These are phyloP conservation scores for Rhombomys opimus DNA, from an alignment of 2,113 vertebrate genomes.

Conservation along the genomic window DNA sequence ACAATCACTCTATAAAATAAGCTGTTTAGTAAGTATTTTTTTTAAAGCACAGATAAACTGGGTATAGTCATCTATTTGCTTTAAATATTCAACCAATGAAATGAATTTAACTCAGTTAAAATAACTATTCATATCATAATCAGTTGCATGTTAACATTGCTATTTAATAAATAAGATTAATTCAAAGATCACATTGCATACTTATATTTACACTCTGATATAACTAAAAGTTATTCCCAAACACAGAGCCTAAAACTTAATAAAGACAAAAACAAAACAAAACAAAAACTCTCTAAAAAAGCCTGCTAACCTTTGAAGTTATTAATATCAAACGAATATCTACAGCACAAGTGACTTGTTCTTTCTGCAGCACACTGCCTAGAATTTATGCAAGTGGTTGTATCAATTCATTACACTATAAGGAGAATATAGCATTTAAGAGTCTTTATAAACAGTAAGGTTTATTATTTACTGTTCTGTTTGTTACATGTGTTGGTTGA, in stretches of 20 bases:
- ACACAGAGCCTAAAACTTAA: slow-evolving; percentile 45
- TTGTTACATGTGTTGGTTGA: slow-evolving; percentile 36
- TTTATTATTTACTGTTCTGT: slow-evolving; percentile 26
- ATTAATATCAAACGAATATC: background rate
- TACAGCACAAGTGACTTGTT: background rate
- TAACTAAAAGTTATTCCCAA: slow-evolving; percentile 44
- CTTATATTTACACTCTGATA: slow-evolving; percentile 54
- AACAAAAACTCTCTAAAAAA: slow-evolving; percentile 21
- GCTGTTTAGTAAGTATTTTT: slow-evolving; percentile 60
- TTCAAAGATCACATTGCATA: slow-evolving; percentile 54
- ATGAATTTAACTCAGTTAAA: slow-evolving; percentile 57
- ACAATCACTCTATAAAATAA: slow-evolving; percentile 48
- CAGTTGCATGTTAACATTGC: slow-evolving; percentile 66
- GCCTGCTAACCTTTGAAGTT: background rate
- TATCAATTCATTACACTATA: slow-evolving; percentile 32
- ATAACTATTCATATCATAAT: slow-evolving; percentile 30
- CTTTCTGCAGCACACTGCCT: slow-evolving; percentile 10
- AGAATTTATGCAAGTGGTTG: slow-evolving; percentile 36
- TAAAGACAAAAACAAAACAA: slow-evolving; percentile 62
- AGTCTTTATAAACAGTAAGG: slow-evolving; percentile 57
- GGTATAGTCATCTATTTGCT: slow-evolving; percentile 54
- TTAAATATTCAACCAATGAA: slow-evolving; percentile 63
- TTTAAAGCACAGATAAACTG: slow-evolving; percentile 48
- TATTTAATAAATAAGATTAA: slow-evolving; percentile 77
- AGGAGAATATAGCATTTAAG: slow-evolving; percentile 42